Evolutionary conservation across 2,113 vertebrate species (phyloP).

Genomic region (Notarius quadriscutis): DNA sequence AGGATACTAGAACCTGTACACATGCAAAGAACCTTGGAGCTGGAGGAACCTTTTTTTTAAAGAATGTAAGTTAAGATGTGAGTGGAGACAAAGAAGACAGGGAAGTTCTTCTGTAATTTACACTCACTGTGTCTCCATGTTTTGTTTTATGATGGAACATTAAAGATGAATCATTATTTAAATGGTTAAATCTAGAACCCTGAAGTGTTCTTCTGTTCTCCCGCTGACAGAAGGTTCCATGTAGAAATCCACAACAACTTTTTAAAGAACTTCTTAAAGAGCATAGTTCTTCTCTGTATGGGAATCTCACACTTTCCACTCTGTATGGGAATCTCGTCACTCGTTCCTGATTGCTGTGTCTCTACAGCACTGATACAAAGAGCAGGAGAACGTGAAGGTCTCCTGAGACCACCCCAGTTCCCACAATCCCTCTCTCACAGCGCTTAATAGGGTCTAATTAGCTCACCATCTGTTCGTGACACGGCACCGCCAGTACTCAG

Average conservation of each 20-base stretch:
- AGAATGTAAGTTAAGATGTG: neutral
- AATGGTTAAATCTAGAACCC: neutral
- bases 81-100: neutral
- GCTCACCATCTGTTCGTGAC: constrained; percentile 62
- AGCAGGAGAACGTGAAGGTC: constrained; percentile 23
- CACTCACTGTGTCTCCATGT: neutral
- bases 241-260: neutral
- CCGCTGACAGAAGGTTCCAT: neutral
- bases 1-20: neutral
- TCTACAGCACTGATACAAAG: constrained; percentile 10
- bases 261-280: neutral
- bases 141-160: neutral
- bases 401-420: constrained; percentile 52
- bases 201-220: neutral
- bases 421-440: constrained; percentile 58
- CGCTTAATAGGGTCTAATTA: constrained; percentile 62
- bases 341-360: neutral
- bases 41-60: neutral
- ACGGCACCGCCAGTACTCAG: constrained; percentile 54
- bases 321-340: neutral
- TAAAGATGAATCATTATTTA: neutral
- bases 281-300: neutral
- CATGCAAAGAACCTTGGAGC: neutral
- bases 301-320: neutral
- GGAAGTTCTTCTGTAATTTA: neutral